These are phyloP conservation scores for Anguilla rostrata DNA, from an alignment of 2,113 vertebrate species.

Conservation along the genomic window DNA sequence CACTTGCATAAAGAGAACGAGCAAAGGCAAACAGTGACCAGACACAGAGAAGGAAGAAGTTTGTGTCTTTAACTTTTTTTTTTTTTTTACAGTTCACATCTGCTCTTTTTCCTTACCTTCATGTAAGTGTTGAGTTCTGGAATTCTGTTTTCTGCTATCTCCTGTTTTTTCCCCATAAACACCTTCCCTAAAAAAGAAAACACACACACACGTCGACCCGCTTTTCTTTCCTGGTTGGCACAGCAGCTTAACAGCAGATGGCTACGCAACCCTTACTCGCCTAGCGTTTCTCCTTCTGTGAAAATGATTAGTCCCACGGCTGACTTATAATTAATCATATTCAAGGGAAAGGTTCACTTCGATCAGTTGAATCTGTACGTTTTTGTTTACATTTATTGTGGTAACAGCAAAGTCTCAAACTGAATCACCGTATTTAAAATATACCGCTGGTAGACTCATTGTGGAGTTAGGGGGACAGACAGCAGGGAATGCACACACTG, in stretches of 20 bases:
- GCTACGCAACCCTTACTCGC: too few relatives aligned
- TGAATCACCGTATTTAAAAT: too few relatives aligned
- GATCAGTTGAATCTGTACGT: neutral
- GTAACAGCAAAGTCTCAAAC: too few relatives aligned
- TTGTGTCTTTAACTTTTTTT: neutral
- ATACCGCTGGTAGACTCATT: too few relatives aligned
- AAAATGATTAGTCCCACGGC: too few relatives aligned
- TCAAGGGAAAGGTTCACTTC: neutral
- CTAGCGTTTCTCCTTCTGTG: too few relatives aligned
- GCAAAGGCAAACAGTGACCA: neutral
- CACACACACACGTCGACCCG: neutral
- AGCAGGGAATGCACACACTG: too few relatives aligned
- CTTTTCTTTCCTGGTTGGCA: neutral
- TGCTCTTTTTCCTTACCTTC: constrained; percentile 74
- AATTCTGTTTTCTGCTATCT: constrained; percentile 89
- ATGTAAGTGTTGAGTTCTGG: constrained; percentile 88
- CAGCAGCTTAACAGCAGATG: neutral
- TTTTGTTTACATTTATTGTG: too few relatives aligned
- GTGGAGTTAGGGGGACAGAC: too few relatives aligned
- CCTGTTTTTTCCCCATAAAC: constrained; percentile 84
- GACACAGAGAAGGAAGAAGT: neutral
- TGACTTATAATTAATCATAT: too few relatives aligned
- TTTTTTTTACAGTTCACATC: too few relatives aligned
- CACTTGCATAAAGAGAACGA: neutral
- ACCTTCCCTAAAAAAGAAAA: constrained; percentile 79